A percentile compares a stretch with the other conserved stretches of the same genome.
These are phyloP conservation scores for Acromyrmex echinatior DNA, from an alignment of 1,140 invertebrate species.

Conservation along the genomic window DNA sequence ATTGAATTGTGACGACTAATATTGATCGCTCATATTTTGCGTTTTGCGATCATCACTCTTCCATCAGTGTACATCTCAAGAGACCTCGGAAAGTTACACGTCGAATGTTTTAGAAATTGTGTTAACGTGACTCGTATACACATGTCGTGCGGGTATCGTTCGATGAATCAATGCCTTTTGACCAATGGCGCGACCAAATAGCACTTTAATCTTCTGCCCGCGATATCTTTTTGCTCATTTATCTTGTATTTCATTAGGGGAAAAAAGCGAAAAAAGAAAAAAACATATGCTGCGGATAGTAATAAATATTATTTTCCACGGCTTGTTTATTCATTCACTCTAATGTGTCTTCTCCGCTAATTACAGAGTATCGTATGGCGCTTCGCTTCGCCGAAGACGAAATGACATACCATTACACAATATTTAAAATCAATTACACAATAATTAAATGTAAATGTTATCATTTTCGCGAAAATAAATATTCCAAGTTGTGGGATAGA, in stretches of 20 bases:
- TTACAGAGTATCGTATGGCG: not conserved
- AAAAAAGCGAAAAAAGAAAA: not conserved
- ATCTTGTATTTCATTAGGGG: conserved; percentile 1
- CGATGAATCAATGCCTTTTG: conserved; percentile 15
- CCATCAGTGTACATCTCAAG: not conserved
- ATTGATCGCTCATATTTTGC: not conserved
- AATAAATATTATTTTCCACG: conserved; percentile 8
- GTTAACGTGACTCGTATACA: not conserved
- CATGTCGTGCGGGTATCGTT: conserved; percentile 4
- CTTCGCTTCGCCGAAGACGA: not conserved
- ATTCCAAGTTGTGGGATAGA: not conserved
- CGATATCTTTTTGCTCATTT: conserved; percentile 37
- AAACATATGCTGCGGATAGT: not conserved
- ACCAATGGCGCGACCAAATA: conserved; percentile 11
- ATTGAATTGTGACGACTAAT: conserved; percentile 16
- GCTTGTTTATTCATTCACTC: conserved; percentile 10
- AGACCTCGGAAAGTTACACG: conserved; percentile 12
- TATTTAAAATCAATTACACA: not conserved
- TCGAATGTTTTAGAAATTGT: conserved; percentile 3
- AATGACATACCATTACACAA: not conserved
- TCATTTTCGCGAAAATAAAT: not conserved
- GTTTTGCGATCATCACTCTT: not conserved
- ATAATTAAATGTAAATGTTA: not conserved
- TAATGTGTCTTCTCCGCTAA: not conserved
- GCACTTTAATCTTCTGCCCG: conserved; percentile 1